Percentiles rank a stretch among this genome's conserved stretches.
Evolutionary conservation across 2,797 vertebrate species (phyloP).

Genomic region (Myripristis murdjan): DNA sequence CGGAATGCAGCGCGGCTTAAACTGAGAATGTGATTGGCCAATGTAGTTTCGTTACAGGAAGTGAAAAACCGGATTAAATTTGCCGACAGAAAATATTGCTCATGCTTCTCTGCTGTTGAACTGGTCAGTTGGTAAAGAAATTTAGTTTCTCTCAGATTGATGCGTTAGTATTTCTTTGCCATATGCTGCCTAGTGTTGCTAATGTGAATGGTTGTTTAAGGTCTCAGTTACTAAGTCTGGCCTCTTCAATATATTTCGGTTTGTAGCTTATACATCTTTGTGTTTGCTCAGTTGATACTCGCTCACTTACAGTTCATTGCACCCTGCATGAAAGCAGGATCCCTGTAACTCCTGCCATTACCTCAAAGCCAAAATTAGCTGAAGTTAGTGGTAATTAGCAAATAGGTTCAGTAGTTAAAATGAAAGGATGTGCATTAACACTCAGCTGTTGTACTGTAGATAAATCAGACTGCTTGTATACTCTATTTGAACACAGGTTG

Average conservation of each 20-base stretch:
- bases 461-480: neutral
- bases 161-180: neutral
- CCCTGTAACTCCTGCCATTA: neutral
- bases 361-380: no score
- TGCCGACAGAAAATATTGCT: slow-evolving; percentile 69
- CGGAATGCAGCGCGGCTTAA: slow-evolving; percentile 59
- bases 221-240: neutral
- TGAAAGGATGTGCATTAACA: no score
- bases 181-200: neutral
- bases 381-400: no score
- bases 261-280: neutral
- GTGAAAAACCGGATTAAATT: slow-evolving; percentile 48
- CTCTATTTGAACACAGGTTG: neutral
- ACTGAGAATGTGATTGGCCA: slow-evolving; percentile 68
- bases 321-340: neutral
- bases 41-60: slow-evolving; percentile 65
- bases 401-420: no score
- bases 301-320: neutral
- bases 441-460: neutral
- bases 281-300: neutral
- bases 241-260: neutral
- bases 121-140: slow-evolving; percentile 33
- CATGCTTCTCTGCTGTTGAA: slow-evolving; percentile 14
- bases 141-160: neutral
- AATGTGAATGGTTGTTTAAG: neutral